These are phyloP conservation scores for Steatornis caripensis DNA, from an alignment of 2,113 vertebrate species.

Conservation along the genomic window DNA sequence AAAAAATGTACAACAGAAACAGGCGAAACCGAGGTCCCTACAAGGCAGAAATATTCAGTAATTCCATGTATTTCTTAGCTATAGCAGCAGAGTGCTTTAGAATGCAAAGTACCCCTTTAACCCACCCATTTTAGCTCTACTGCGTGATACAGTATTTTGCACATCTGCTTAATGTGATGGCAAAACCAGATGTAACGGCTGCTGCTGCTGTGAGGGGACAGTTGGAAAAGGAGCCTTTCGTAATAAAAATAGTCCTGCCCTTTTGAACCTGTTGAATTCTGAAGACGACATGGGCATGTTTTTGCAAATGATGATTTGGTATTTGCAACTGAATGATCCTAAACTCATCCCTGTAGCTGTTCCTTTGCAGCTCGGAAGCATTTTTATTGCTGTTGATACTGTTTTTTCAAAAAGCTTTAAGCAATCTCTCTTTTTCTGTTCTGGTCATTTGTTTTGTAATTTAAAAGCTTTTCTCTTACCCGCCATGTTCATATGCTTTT, in stretches of 20 bases:
- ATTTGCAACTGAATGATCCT: neutral
- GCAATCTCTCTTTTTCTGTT: neutral
- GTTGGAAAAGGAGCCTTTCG: neutral
- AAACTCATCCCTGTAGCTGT: neutral
- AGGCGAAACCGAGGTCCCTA: neutral
- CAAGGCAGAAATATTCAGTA: neutral
- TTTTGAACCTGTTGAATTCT: conserved; percentile 27
- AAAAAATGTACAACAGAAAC: neutral
- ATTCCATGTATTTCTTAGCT: neutral
- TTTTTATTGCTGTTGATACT: neutral
- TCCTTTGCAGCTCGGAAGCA: neutral
- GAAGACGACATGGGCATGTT: neutral
- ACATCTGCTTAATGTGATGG: conserved; percentile 12
- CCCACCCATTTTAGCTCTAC: neutral
- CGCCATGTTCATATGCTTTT: neutral
- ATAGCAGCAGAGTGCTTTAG: neutral
- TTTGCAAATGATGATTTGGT: neutral
- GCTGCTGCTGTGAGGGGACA: neutral
- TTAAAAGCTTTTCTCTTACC: neutral
- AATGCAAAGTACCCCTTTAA: neutral
- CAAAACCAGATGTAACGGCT: neutral
- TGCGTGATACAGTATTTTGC: neutral
- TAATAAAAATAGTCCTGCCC: neutral
- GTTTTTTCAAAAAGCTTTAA: neutral
- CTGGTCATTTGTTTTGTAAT: neutral